Base-by-base conservation (phyloP, 2,888 invertebrate species). In the Orthosia incerta region DNA sequence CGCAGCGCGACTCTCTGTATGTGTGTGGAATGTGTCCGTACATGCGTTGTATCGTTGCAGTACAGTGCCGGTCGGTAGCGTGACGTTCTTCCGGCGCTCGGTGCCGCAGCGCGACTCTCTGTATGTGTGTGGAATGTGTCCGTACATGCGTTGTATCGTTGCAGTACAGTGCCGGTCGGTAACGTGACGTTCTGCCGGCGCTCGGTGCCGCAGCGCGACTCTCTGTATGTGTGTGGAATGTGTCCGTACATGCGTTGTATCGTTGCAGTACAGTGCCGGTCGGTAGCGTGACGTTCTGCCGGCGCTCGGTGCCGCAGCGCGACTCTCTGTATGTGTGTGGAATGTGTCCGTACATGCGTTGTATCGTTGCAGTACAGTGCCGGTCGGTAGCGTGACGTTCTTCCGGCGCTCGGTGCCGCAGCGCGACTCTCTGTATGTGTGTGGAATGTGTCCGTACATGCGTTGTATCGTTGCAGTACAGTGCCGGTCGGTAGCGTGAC, bases 151-250 rank as follows among this genome's bases (percentile, higher is more conserved):
- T 31, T 50, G 81, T 78, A n/a, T 82, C 66, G 71, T 74, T 92
- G 85, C 90, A 93, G 93, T 89, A 89, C 92, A 94, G 98, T 95
- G 80, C 98, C 99, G 13, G 95, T 94, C 82, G 99, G 99, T 65
- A 97, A 97, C 62, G 96, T 99, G 80, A 99, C 99, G 31, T 98
- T 98, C 93, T 96, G 97, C 63, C 97, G 99, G 50, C 97, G 98
- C 85, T 97, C 97, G 78, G 94, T 98, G 71, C 93, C 96, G 4
- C 94, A 74, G 91, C 94, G 73, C 92, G 96, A 65, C 94, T 97
- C 76, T 97, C 76, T 59, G 39, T 12, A 31, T 59, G 39, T 57
- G 26, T 56, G 55, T 55, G 31, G 57, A 31, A 57, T 31, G 57
- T 57, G 57, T 18, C 18, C 39, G 57, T 57, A 57, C 57, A 57